Conservation (phyloP, 2,113 vertebrate species). For the Gymnorhina tibicen region DNA sequence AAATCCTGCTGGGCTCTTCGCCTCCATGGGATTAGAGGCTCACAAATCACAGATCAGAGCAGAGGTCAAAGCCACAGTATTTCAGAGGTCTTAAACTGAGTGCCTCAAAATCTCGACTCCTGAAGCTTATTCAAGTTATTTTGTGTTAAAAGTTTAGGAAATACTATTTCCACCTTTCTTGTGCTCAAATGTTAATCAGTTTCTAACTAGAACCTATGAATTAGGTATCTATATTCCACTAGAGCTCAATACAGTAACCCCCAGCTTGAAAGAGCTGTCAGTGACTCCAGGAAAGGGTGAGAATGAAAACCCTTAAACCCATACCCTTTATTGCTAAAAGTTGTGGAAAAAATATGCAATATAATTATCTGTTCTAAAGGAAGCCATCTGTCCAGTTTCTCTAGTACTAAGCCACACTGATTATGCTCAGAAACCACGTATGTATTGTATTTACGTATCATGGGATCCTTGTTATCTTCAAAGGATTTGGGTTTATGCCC, state of each 20-base stretch:
- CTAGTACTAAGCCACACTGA: not conserved
- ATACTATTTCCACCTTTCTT: not conserved
- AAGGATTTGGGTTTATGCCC: not conserved
- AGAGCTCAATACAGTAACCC: not conserved
- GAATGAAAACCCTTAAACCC: not conserved
- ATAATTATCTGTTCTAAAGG: not conserved
- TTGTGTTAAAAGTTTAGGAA: not conserved
- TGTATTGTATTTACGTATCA: not conserved
- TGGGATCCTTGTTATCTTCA: not conserved
- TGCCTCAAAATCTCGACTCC: not conserved
- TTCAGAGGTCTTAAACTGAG: not conserved
- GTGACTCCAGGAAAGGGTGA: not conserved
- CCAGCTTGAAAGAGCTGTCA: not conserved
- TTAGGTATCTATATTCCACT: not conserved
- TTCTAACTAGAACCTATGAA: not conserved
- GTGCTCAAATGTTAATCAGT: not conserved
- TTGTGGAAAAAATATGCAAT: not conserved
- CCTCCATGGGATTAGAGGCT: not conserved
- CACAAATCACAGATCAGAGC: not conserved
- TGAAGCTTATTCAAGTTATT: not conserved
- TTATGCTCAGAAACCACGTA: not conserved
- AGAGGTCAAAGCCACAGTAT: not conserved
- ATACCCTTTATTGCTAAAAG: not conserved
- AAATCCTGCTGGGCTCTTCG: not conserved
- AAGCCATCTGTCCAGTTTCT: conserved; percentile 2